phyloP scores from a whole-genome alignment of 1,140 invertebrate genomes.

The Saxidomus purpurata region DNA sequence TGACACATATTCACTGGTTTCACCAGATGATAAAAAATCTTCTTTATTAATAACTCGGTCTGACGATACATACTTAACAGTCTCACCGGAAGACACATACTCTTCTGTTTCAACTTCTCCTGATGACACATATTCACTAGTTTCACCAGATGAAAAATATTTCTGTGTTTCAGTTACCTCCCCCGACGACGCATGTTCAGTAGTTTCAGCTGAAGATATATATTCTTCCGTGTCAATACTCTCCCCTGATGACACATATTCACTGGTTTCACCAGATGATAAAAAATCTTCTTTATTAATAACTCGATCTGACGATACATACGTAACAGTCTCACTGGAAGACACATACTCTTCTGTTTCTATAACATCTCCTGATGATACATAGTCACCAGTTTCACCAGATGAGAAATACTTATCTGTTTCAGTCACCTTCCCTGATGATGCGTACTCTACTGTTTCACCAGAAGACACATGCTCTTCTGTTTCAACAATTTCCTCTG shows the following conservation, averaged over 20 bases:
- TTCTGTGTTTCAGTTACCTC: background rate
- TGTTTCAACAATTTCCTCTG: background rate
- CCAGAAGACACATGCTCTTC: background rate
- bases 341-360: background rate
- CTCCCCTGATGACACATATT: background rate
- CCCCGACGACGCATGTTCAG: too few relatives aligned
- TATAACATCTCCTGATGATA: background rate
- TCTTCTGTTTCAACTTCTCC: background rate
- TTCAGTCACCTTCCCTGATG: background rate
- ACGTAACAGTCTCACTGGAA: too few relatives aligned
- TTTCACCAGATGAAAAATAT: background rate
- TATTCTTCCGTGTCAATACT: background rate
- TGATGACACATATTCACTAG: too few relatives aligned
- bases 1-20: too few relatives aligned
- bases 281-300: background rate
- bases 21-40: background rate
- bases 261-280: conserved; percentile 2
- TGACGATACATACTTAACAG: too few relatives aligned
- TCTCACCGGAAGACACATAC: too few relatives aligned
- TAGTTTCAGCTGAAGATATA: conserved; percentile 7
- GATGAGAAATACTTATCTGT: background rate
- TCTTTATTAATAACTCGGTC: too few relatives aligned
- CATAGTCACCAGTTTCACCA: background rate
- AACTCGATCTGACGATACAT: background rate
- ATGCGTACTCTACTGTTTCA: background rate